A percentile compares a stretch with the other conserved stretches of the same genome.
These are phyloP conservation scores for Harpalus rufipes DNA, from an alignment of 2,888 invertebrate species.

Conservation along the genomic window DNA sequence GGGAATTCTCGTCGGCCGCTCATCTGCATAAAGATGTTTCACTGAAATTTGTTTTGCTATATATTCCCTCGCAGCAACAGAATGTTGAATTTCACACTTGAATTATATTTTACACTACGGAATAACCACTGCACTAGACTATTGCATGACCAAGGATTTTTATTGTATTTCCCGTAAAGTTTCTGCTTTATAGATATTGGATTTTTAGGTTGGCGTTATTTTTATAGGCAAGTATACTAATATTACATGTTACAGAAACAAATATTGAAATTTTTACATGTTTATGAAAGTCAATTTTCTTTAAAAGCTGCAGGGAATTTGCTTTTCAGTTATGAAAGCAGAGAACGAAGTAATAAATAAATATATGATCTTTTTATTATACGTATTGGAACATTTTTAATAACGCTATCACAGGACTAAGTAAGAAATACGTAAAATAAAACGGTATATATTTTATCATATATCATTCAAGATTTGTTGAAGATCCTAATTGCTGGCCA, in stretches of 20 bases:
- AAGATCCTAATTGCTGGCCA: no score
- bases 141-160: not conserved
- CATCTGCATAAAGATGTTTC: slow-evolving; percentile 64
- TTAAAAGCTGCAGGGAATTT: not conserved
- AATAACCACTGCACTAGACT: slow-evolving; percentile 21
- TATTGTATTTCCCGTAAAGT: slow-evolving; percentile 21
- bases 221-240: slow-evolving; percentile 10
- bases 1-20: slow-evolving; percentile 40
- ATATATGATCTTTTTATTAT: no score
- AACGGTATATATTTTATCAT: no score
- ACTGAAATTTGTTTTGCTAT: slow-evolving; percentile 62
- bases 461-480: no score
- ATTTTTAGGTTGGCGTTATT: slow-evolving; percentile 23
- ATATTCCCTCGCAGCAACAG: slow-evolving; percentile 45
- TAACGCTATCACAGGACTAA: no score
- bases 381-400: no score
- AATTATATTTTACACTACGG: slow-evolving; percentile 41
- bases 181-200: slow-evolving; percentile 38
- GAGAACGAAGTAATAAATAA: no score
- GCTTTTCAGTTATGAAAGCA: no score
- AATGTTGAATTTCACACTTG: slow-evolving; percentile 56
- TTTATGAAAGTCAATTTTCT: slow-evolving; percentile 12
- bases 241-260: slow-evolving; percentile 16
- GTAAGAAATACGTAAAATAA: no score
- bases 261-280: slow-evolving; percentile 12